Evolutionary conservation across 2,888 invertebrate species (phyloP), one percentile per base, ranked within the genome.

Genomic region (Rhabditoides inermis): DNA sequence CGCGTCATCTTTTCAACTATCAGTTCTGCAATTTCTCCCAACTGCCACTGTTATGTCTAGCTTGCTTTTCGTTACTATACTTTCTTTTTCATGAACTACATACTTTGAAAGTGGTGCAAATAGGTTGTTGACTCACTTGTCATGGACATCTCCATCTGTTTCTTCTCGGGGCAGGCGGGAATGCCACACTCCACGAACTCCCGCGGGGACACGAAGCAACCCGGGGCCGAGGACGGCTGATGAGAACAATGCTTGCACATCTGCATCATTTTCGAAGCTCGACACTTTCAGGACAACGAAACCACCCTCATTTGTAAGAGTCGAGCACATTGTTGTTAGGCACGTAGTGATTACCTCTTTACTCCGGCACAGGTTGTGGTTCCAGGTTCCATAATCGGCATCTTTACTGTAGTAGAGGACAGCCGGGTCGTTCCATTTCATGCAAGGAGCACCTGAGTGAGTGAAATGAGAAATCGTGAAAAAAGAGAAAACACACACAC

Each of bases 381-480:
- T 46, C 54, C 48, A 45, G 18, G 49, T 46, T 1, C 25, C 45
- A 15, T 51, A 47, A 18, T 59, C 49, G 1, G 47, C 12, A 1
- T 48, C 47, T 2, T 46, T 23, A n/a, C 57, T 36, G 37, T 58
- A 49, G 45, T 57, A 60, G 4, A 63, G 46, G 10, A 63, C 51
- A 4, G 58, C 32, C 4, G 65, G 68, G 45, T 68, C 60, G 49
- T 68, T 61, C 70, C 70, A 70, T 45, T 53, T 51, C 4, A 70
- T 25, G 57, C 70, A 70, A 10, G 44, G 48, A 25, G 41, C 36
- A 36, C 67, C 67, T 48, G 37, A n/a, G n/a, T n/a, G n/a, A n/a
- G n/a, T n/a, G n/a, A n/a, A n/a, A n/a, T n/a, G n/a, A n/a, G n/a
- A n/a, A n/a, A n/a, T n/a, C n/a, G n/a, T n/a, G n/a, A n/a, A n/a